Evolutionary conservation across 2,113 vertebrate species (phyloP).

Genomic region (Seriola quinqueradiata): DNA sequence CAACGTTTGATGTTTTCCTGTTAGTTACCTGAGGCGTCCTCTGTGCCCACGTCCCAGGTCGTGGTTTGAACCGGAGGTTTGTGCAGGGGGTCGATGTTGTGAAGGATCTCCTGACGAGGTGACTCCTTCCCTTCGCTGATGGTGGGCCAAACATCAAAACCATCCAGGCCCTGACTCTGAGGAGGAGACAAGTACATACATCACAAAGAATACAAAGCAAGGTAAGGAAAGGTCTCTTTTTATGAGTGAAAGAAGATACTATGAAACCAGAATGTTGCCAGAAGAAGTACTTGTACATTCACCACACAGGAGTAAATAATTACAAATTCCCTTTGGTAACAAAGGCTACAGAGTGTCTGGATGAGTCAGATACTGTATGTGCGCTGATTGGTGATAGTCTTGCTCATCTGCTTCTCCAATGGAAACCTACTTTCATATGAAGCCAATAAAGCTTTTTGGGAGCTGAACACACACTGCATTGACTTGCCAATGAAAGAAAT

Average conservation of each 20-base stretch:
- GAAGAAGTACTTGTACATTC: not conserved
- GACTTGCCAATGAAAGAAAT: constrained; percentile 10
- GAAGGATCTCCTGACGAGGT: constrained; percentile 93
- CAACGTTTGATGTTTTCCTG: not conserved
- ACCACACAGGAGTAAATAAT: constrained; percentile 9
- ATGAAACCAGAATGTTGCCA: not conserved
- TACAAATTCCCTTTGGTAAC: not conserved
- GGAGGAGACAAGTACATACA: not conserved
- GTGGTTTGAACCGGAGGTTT: constrained; percentile 76
- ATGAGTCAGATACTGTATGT: not conserved
- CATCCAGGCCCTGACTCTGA: constrained; percentile 86
- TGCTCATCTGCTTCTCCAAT: not conserved
- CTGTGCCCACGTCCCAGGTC: constrained; percentile 4
- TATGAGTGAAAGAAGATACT: not conserved
- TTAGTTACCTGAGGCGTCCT: constrained; percentile 26
- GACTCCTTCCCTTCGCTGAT: constrained; percentile 92
- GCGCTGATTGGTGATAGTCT: not conserved
- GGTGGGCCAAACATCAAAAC: constrained; percentile 91
- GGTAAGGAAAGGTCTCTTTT: not conserved
- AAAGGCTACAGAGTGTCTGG: not conserved
- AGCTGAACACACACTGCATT: not conserved
- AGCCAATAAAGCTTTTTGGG: constrained; percentile 50
- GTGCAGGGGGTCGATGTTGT: constrained; percentile 96
- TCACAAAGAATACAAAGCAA: not conserved
- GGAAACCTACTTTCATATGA: not conserved